Base-by-base conservation (phyloP, 2,888 invertebrate species). In the Mythimna vitellina region DNA sequence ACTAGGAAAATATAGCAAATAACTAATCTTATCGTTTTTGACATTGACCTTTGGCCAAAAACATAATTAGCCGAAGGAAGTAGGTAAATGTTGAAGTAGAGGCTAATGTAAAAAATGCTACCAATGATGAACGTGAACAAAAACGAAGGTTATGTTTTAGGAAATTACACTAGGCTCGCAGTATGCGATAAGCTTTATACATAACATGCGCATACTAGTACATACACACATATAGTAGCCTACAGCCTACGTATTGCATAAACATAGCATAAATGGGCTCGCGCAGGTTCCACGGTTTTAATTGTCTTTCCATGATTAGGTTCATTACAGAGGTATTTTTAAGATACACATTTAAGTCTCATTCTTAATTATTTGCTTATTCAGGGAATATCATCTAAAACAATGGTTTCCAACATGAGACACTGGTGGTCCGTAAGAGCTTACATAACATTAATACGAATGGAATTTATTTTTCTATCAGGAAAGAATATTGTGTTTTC, bases 31-130 rank as follows among this genome's bases (percentile, higher is more conserved):
- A 80, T 70, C 35, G 51, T 9, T 46, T 65, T 53, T 69, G 78
- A 74, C 80, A 81, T 81, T 87, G 87, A 81, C 73, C 85, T 83
- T 85, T 83, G 81, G 62, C 72, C 70, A 65, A 66, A 70, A 53
- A 76, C 57, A 78, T 60, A 53, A 81, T 76, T 69, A 63, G 54
- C 46, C 22, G 67, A 64, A 77, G 81, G 84, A 80, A 86, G 68
- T 70, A 51, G 35, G 67, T 75, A 82, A 82, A 57, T 65, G 25
- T 46, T 49, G 25, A 63, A 22, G 9, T 61, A 69, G 73, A 76
- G 68, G 65, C 49, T 22, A 46, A 53, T n/a, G 58, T 32, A 79
- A 81, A 72, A 79, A 68, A 72, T 56, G 6, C 46, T 67, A 60
- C 62, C 51, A 29, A 32, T 57, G 42, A 58, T 60, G 64, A 70